These are phyloP conservation scores for Sminthurides bifidus DNA, from an alignment of 1,140 invertebrate genomes.

Conservation along the genomic window DNA sequence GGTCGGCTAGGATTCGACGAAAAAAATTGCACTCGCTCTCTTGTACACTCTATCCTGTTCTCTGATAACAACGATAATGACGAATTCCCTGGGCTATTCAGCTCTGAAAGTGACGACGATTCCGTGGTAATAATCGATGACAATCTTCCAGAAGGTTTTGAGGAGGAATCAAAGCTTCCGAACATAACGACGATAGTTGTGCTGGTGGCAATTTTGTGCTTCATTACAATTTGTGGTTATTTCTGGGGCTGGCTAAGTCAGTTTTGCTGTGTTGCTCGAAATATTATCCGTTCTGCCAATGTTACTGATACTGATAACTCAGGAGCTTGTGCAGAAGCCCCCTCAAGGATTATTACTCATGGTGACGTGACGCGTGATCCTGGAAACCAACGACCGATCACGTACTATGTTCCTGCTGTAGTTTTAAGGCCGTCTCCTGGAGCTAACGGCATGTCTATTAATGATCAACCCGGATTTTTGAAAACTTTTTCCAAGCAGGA, in stretches of 20 bases:
- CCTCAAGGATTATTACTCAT: not conserved
- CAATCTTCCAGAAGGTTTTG: no score
- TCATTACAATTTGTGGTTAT: slow-evolving; percentile 3
- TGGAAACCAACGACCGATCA: not conserved
- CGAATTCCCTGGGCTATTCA: not conserved
- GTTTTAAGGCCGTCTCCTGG: not conserved
- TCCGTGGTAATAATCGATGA: not conserved
- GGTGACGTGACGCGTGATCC: no score
- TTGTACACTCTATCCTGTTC: not conserved
- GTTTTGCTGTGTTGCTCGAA: not conserved
- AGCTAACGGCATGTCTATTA: not conserved
- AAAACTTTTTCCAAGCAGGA: not conserved
- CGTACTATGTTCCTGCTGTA: slow-evolving; percentile 3
- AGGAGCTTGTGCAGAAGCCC: not conserved
- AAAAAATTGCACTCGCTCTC: not conserved
- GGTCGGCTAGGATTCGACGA: not conserved
- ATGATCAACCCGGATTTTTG: not conserved
- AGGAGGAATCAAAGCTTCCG: not conserved
- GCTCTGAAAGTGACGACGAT: not conserved
- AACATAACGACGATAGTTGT: not conserved
- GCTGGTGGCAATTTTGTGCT: not conserved
- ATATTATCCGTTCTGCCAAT: not conserved
- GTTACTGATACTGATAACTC: not conserved
- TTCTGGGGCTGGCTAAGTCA: slow-evolving; percentile 2
- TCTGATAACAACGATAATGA: not conserved